Evolutionary conservation across 1,140 invertebrate genomes (phyloP).

Genomic region (Hycleus cichorii): DNA sequence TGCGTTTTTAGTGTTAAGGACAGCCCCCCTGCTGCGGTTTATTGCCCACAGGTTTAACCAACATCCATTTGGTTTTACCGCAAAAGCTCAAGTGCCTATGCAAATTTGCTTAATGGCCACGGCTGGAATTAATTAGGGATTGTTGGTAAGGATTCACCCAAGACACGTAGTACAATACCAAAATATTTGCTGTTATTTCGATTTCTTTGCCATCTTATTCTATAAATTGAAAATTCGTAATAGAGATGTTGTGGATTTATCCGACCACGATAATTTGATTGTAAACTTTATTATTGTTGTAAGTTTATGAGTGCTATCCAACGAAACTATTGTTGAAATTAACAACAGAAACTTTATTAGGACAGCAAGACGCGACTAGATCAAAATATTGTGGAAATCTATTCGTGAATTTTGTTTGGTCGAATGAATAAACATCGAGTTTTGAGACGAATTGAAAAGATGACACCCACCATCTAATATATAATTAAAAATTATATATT

Average conservation of each 20-base stretch:
- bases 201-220: too few relatives aligned
- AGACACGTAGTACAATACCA: too few relatives aligned
- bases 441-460: constrained; percentile 10
- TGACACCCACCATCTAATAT: constrained; percentile 1
- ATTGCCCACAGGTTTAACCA: background rate
- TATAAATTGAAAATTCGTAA: too few relatives aligned
- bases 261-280: too few relatives aligned
- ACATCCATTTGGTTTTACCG: background rate
- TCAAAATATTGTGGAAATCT: too few relatives aligned
- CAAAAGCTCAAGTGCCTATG: background rate
- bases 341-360: too few relatives aligned
- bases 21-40: background rate
- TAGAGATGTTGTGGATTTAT: too few relatives aligned
- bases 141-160: background rate
- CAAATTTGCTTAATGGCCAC: constrained; percentile 9
- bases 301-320: too few relatives aligned
- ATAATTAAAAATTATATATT: constrained; percentile 18
- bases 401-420: background rate
- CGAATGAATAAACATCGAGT: constrained; percentile 15
- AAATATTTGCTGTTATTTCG: too few relatives aligned
- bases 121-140: constrained; percentile 8
- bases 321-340: too few relatives aligned
- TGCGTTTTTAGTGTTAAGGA: background rate
- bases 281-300: too few relatives aligned
- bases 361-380: too few relatives aligned